phyloP scores from a whole-genome alignment of 1,140 invertebrate species.

The Temnothorax longispinosus region DNA sequence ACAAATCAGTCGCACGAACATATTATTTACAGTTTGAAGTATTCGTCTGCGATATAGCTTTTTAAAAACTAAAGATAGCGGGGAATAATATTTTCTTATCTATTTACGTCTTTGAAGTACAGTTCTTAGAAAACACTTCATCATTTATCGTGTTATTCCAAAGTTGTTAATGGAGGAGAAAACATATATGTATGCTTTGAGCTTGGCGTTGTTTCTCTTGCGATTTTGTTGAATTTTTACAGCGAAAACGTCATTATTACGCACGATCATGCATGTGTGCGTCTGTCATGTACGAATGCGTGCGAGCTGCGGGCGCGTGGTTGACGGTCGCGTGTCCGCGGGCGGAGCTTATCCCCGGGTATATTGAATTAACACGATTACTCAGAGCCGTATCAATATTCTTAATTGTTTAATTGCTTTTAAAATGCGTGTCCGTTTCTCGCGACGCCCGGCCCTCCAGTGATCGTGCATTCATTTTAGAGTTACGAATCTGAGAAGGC shows the following conservation, averaged over 20 bases:
- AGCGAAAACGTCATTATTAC: not conserved
- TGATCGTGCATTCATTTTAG: not conserved
- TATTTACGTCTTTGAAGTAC: conserved; percentile 20
- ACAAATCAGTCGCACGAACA: not conserved
- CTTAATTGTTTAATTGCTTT: conserved; percentile 23
- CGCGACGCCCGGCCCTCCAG: not conserved
- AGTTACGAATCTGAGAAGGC: not conserved
- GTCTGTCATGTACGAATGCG: not conserved
- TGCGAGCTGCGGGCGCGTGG: not conserved
- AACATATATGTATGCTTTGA: not conserved
- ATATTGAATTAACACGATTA: conserved; percentile 11
- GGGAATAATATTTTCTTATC: conserved; percentile 31
- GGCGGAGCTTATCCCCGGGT: not conserved
- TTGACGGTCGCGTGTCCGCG: not conserved
- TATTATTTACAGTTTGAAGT: not conserved
- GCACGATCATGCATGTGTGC: not conserved
- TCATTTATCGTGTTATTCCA: not conserved
- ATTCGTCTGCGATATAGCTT: not conserved
- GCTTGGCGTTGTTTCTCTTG: not conserved
- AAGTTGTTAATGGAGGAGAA: not conserved
- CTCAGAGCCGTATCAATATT: not conserved
- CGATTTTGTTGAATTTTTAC: not conserved
- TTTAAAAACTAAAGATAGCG: not conserved
- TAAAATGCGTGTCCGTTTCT: not conserved
- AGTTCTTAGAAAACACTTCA: conserved; percentile 19